phyloP scores from a whole-genome alignment of 2,113 vertebrate genomes.

The Leucoraja erinaceus region DNA sequence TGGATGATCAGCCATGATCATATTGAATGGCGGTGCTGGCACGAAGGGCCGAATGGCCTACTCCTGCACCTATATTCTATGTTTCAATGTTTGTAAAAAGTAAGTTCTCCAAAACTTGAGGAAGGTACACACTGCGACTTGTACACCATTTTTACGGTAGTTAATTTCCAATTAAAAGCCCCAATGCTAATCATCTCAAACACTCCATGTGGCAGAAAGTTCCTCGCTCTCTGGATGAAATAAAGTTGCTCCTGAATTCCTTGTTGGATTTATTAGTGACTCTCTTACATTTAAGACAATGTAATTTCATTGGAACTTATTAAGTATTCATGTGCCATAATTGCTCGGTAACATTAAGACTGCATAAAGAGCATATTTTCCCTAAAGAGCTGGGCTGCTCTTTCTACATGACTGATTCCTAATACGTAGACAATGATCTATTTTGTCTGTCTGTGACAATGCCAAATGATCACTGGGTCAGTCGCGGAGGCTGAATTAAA shows the following conservation, averaged over 20 bases:
- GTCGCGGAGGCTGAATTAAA: constrained; percentile 30
- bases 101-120: too few relatives aligned
- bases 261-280: not conserved
- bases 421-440: constrained; percentile 11
- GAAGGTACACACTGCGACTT: too few relatives aligned
- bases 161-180: not conserved
- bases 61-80: too few relatives aligned
- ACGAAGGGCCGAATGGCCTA: too few relatives aligned
- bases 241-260: not conserved
- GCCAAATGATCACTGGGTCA: constrained; percentile 17
- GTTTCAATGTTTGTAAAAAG: too few relatives aligned
- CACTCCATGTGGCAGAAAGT: not conserved
- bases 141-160: too few relatives aligned
- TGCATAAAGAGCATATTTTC: not conserved
- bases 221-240: not conserved
- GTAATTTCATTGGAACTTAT: constrained; percentile 11
- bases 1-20: too few relatives aligned
- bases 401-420: not conserved
- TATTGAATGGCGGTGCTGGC: too few relatives aligned
- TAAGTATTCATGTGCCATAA: constrained; percentile 23
- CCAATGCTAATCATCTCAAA: not conserved
- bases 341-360: constrained; percentile 12
- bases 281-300: constrained; percentile 2
- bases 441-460: not conserved
- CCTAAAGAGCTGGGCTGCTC: not conserved